Evolutionary conservation across 2,113 vertebrate genomes (phyloP).

Genomic region (Pimephales promelas): DNA sequence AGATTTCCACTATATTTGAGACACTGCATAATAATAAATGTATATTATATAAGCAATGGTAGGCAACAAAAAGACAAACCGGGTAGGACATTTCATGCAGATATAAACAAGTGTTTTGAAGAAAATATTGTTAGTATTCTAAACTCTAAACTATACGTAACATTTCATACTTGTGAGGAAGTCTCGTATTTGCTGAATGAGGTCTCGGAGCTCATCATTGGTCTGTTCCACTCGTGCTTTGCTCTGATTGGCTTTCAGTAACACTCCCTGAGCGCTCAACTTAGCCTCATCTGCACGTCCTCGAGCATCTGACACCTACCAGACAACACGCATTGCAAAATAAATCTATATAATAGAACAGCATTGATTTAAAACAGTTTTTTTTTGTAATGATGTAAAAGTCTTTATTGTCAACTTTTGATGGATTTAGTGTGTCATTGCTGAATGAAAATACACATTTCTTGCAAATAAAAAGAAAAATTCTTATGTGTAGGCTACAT

Average conservation of each 20-base stretch:
- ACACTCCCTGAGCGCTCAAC: conserved; percentile 82
- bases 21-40: background rate
- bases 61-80: background rate
- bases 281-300: conserved; percentile 88
- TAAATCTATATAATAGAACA: no score
- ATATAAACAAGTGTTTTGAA: background rate
- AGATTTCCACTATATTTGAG: background rate
- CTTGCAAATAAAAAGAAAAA: background rate
- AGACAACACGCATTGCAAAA: background rate
- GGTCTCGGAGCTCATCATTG: conserved; percentile 88
- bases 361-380: background rate
- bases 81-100: background rate
- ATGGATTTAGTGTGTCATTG: background rate
- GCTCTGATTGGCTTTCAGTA: conserved; percentile 87
- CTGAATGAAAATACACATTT: background rate
- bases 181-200: conserved; percentile 93
- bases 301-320: conserved; percentile 91
- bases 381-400: background rate
- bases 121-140: background rate
- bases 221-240: conserved; percentile 88
- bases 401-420: background rate
- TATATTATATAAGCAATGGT: background rate
- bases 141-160: background rate
- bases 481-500: background rate
- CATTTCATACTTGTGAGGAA: conserved; percentile 86